Evolutionary conservation across 2,113 vertebrate species (phyloP).

Genomic region (Melanocharis versteri): DNA sequence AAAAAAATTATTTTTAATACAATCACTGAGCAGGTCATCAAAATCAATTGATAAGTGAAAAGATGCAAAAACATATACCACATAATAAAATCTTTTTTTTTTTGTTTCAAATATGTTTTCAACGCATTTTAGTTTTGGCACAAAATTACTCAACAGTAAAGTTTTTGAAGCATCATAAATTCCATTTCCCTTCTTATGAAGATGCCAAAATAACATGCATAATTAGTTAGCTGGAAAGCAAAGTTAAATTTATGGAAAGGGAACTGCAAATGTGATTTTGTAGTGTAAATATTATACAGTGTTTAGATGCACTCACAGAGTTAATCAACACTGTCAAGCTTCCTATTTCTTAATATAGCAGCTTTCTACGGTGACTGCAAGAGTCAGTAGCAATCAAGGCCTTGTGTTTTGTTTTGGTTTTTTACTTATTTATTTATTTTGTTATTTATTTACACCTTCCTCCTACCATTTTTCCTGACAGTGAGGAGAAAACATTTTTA

Average conservation of each 20-base stretch:
- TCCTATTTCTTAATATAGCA: neutral
- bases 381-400: neutral
- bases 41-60: neutral
- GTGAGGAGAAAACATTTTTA: accelerated
- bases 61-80: neutral
- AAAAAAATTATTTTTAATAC: neutral
- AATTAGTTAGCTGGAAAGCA: neutral
- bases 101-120: neutral
- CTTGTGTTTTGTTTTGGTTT: neutral
- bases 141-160: neutral
- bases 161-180: neutral
- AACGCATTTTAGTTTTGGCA: neutral
- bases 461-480: neutral
- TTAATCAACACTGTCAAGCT: neutral
- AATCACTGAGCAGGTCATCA: neutral
- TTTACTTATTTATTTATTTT: neutral
- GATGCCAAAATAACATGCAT: neutral
- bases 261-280: neutral
- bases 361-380: neutral
- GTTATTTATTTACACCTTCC: neutral
- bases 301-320: neutral
- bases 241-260: neutral
- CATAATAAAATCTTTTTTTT: neutral
- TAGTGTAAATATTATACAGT: neutral
- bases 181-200: neutral